These are phyloP conservation scores for Florisuga fusca DNA, from an alignment of 2,797 vertebrate genomes.

Conservation along the genomic window DNA sequence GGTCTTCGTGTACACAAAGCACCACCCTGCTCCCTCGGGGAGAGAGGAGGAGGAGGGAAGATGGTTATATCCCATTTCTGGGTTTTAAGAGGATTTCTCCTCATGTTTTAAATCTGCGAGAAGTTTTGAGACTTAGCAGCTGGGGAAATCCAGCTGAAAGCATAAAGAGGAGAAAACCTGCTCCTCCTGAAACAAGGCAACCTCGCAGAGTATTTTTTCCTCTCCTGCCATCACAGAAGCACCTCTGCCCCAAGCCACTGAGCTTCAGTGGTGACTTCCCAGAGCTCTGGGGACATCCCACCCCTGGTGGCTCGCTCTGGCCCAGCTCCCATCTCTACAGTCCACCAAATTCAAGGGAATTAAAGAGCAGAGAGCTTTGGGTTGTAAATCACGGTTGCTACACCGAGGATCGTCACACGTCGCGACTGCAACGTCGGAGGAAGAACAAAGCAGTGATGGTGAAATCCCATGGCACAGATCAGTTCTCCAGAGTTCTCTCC, in stretches of 20 bases:
- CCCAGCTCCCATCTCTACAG: not conserved
- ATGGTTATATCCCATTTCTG: not conserved
- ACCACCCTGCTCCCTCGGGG: not conserved
- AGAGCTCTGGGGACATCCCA: rapidly evolving
- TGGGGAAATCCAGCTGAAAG: not conserved
- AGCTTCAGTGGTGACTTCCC: not conserved
- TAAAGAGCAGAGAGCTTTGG: not conserved
- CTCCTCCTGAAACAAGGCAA: not conserved
- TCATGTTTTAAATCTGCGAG: not conserved
- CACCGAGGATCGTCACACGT: rapidly evolving
- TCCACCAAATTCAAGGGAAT: not conserved
- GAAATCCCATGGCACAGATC: not conserved
- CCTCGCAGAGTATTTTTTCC: not conserved
- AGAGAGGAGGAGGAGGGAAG: not conserved
- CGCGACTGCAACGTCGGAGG: rapidly evolving
- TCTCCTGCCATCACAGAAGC: not conserved
- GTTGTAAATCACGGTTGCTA: not conserved
- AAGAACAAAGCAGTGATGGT: rapidly evolving
- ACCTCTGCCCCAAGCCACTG: rapidly evolving
- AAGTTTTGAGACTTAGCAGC: not conserved
- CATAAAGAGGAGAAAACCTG: not conserved
- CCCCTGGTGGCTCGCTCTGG: rapidly evolving
- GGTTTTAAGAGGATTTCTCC: not conserved
- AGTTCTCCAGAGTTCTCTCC: not conserved
- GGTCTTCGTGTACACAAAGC: not conserved